Evolutionary conservation across 1,140 invertebrate species (phyloP), one percentile per base, ranked within the genome.

Genomic region (Oryzaephilus surinamensis): DNA sequence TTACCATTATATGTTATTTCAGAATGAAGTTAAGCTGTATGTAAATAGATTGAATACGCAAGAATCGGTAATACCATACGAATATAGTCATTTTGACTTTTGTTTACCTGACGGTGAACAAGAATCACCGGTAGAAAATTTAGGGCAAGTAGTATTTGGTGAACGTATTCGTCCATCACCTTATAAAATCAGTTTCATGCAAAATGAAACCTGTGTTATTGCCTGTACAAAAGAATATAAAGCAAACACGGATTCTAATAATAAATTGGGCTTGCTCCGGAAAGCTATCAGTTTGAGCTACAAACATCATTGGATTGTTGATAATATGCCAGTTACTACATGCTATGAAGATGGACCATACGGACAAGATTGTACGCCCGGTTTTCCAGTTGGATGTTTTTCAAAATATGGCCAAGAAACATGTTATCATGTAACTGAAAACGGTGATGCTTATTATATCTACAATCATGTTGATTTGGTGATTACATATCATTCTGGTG

Each of bases 251-350:
- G 60, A 71, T 27, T 72, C 75, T 29, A 70, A 77, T 21, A 73
- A 79, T 30, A 82, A 81, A 46, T 64, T 98, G 35, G 79, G 81
- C 36, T 73, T 84, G 6, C 65, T 99, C 32, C 85, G 85, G 58
- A 85, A 85, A 66, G 94, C 89, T 44, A 97, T 98, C 67, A 79
- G 79, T 47, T 69, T 95, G n/a, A 97, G 97, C 64, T 99, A 99
- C 67, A 88, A 97, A 53, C 95, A 99, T 66, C 94, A 98, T 66
- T 99, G 94, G 93, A 92, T 92, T 54, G 76, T 95, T 52, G 84
- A 99, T 66, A 99, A 99, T 58, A 97, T 99, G 93, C 96, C 94
- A 19, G 83, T 89, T 2, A 89, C 84, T 0, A 97, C 89, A 84
- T 99, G 95, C 63, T 97, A 95, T 62, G 84, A 90, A 46, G 74